These are phyloP conservation scores for Platycheirus albimanus DNA, from an alignment of 2,888 invertebrate genomes.

Conservation along the genomic window DNA sequence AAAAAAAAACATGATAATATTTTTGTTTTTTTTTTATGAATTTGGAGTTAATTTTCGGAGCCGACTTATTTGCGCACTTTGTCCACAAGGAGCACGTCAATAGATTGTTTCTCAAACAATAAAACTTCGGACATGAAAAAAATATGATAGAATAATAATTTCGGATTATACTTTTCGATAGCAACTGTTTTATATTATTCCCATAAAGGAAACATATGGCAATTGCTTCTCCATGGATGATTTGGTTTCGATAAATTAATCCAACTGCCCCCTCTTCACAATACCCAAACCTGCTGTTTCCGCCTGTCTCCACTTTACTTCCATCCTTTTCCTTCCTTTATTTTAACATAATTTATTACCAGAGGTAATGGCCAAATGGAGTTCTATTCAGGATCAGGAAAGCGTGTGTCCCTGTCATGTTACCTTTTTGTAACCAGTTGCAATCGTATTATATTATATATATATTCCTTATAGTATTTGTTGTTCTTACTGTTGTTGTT, in stretches of 20 bases:
- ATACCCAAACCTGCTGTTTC: slow-evolving; percentile 21
- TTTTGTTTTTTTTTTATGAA: too few relatives aligned
- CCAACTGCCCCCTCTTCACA: not conserved
- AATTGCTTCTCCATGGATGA: slow-evolving; percentile 40
- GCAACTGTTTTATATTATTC: slow-evolving; percentile 28
- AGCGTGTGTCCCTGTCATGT: slow-evolving; percentile 67
- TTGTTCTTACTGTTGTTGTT: slow-evolving; percentile 9
- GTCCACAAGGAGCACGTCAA: too few relatives aligned
- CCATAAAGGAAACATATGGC: slow-evolving; percentile 46
- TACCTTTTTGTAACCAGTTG: slow-evolving; percentile 69
- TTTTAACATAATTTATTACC: slow-evolving; percentile 64
- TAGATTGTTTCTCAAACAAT: too few relatives aligned
- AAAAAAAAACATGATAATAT: too few relatives aligned
- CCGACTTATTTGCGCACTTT: too few relatives aligned
- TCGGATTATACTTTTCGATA: slow-evolving; percentile 7
- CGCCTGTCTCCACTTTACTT: slow-evolving; percentile 40
- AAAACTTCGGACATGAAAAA: too few relatives aligned
- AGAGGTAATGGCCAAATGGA: slow-evolving; percentile 65
- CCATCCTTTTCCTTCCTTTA: slow-evolving; percentile 48
- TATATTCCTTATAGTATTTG: not conserved
- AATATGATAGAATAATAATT: too few relatives aligned
- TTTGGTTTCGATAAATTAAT: slow-evolving; percentile 64
- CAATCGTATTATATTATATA: slow-evolving; percentile 47
- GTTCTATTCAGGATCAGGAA: slow-evolving; percentile 60
- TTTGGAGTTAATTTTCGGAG: too few relatives aligned